These are phyloP conservation scores for Bombus fervidus DNA, from an alignment of 1,140 invertebrate genomes.

Conservation along the genomic window DNA sequence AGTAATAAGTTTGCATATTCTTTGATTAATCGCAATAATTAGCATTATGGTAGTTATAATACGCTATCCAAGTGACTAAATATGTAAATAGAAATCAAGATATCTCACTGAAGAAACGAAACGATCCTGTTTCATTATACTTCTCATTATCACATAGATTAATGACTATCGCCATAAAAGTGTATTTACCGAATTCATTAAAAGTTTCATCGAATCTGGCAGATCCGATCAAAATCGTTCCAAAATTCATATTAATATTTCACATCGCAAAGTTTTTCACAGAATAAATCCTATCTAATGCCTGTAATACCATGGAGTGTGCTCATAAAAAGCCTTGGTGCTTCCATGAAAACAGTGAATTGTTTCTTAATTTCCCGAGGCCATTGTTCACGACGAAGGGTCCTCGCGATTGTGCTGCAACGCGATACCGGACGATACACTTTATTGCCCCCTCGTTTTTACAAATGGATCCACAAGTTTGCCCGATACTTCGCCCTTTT, in stretches of 20 bases:
- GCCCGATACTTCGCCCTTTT: slow-evolving; percentile 32
- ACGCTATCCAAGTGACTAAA: no score
- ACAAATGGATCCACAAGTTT: slow-evolving; percentile 24
- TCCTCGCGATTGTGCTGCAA: not conserved
- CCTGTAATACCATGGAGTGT: not conserved
- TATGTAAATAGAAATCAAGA: not conserved
- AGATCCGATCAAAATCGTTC: not conserved
- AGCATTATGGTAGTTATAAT: no score
- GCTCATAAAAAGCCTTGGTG: not conserved
- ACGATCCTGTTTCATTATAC: not conserved
- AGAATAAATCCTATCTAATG: not conserved
- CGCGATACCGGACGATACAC: not conserved
- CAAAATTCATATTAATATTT: not conserved
- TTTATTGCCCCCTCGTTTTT: slow-evolving; percentile 27
- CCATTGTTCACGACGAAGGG: slow-evolving; percentile 5
- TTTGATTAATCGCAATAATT: no score
- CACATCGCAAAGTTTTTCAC: not conserved
- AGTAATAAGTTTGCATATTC: no score
- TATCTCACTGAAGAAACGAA: not conserved
- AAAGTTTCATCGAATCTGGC: not conserved
- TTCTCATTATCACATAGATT: not conserved
- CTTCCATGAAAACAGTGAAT: slow-evolving; percentile 6
- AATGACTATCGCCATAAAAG: not conserved
- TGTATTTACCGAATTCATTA: no score
- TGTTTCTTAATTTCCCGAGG: slow-evolving; percentile 4